Base-by-base conservation (phyloP, 2,113 vertebrate species). In the Rhinolophus ferrumequinum region DNA sequence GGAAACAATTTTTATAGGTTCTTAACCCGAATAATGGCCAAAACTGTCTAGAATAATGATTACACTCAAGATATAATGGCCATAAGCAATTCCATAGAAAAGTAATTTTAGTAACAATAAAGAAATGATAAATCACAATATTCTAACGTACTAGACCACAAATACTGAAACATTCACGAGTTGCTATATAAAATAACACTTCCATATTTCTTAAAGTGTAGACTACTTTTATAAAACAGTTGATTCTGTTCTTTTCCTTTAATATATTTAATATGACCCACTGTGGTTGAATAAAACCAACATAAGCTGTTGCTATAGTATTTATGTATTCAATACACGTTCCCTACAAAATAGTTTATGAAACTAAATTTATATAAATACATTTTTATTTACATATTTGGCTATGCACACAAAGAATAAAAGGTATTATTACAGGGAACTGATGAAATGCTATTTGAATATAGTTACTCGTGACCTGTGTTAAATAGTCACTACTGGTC, bases 41-140 rank as follows among this genome's bases (percentile, higher is more conserved):
- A 77, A 60, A 76, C 30, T 76, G 21, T 64, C 35, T 60, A 19
- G 33, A 88, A 82, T 33, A 14, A 0, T 66, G 66, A 28, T 72
- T 67, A 44, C 4, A 38, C 19, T 80, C 28, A 73, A 47, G 58
- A 41, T 62, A 44, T 41, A 67, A 47, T 38, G 54, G 8, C 30
- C 9, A 7, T 19, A 69, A 73, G 18, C 70, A 84, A 70, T 79
- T 96, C 26, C 41, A 41, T 16, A 88, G 50, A 73, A 83, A 92
- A 47, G 8, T 72, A 70, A 69, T 44, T 75, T n/a, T 93, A 41
- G 58, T 54, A 72, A 33, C 26, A 26, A 38, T 21, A 67, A 72
- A 50, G 33, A 95, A 73, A 77, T n/a, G 58, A 92, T 44, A 88
- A 95, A 91, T 90, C 70, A 56, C 38, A 94, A 62, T 76, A 81